phyloP scores from a whole-genome alignment of 2,797 vertebrate genomes.

The Brachymystax lenok region DNA sequence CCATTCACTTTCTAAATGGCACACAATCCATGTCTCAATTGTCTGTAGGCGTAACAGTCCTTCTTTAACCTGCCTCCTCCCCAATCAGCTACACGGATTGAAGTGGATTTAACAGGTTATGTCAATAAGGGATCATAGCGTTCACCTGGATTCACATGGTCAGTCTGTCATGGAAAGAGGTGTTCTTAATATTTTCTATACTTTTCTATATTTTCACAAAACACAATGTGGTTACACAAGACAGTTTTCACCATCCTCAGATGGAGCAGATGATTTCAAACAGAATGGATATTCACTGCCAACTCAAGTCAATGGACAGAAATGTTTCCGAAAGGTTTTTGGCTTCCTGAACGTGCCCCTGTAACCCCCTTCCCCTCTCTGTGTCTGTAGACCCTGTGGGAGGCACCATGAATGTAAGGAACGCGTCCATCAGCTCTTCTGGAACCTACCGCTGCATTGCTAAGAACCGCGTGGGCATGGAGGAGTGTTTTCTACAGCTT shows the following conservation, averaged over 20 bases:
- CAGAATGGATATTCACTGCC: background rate
- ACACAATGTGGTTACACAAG: background rate
- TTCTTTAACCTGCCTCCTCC: too few species aligned
- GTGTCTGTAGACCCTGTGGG: conserved; percentile 61
- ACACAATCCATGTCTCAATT: too few species aligned
- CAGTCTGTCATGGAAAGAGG: too few species aligned
- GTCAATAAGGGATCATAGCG: too few species aligned
- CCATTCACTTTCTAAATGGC: too few species aligned
- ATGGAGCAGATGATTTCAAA: background rate
- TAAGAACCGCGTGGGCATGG: conserved; percentile 83
- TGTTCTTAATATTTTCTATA: too few species aligned
- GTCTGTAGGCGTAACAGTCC: too few species aligned
- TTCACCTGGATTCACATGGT: too few species aligned
- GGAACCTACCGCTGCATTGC: conserved; percentile 85
- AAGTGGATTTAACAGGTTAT: too few species aligned
- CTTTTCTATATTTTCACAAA: conserved; percentile 7
- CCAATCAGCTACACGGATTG: too few species aligned
- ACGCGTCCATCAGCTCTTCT: conserved; percentile 83
- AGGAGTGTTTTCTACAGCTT: conserved; percentile 84
- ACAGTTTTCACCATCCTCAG: background rate
- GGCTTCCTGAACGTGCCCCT: background rate
- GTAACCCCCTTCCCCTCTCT: background rate
- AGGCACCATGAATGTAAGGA: conserved; percentile 82
- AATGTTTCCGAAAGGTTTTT: background rate
- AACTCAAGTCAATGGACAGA: background rate